These are phyloP conservation scores for Colinus virginianus DNA, from an alignment of 2,113 vertebrate genomes.

Conservation along the genomic window DNA sequence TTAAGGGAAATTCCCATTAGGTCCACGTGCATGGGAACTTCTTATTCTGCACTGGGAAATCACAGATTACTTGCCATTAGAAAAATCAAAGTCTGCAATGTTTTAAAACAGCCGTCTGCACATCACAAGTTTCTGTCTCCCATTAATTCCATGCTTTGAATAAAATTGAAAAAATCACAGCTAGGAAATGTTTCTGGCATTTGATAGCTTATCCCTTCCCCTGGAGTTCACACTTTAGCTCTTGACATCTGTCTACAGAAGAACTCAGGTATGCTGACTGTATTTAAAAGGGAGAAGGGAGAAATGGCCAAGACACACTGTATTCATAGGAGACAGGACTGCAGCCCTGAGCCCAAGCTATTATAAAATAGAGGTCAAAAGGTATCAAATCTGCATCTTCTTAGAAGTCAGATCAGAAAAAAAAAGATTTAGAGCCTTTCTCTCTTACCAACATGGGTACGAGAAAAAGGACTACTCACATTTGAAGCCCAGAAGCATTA, in stretches of 20 bases:
- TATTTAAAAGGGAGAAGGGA: background rate
- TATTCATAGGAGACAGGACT: background rate
- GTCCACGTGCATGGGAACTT: background rate
- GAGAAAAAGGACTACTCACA: background rate
- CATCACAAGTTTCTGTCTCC: background rate
- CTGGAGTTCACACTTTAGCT: background rate
- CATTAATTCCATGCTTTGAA: background rate
- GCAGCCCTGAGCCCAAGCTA: background rate
- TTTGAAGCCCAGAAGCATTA: background rate
- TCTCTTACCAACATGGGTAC: background rate
- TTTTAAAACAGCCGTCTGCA: background rate
- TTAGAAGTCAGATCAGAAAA: background rate
- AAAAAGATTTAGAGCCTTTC: background rate
- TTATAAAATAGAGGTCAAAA: background rate
- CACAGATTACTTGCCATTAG: background rate
- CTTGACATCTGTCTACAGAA: background rate
- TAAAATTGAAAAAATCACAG: background rate
- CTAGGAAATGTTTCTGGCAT: background rate
- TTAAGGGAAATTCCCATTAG: background rate
- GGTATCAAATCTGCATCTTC: background rate
- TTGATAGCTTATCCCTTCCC: background rate
- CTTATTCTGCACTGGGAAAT: background rate
- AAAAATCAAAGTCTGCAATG: rapidly evolving
- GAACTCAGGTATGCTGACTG: background rate
- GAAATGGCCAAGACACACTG: background rate